Base-by-base conservation (phyloP, 2,797 vertebrate species). In the Anas acuta region DNA sequence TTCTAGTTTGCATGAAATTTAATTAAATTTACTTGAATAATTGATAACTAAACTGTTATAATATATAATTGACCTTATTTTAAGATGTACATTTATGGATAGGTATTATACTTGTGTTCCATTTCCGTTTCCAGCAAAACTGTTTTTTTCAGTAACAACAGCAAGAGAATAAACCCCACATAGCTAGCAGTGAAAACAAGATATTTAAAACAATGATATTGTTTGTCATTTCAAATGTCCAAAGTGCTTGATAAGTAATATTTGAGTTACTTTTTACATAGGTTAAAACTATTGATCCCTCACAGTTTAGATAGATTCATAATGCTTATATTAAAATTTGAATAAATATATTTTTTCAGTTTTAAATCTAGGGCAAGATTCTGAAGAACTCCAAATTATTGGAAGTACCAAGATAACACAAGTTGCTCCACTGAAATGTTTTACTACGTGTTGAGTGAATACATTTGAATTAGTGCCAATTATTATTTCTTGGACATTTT, bases 401-500 rank as follows among this genome's bases (percentile, higher is more conserved):
- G 83, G 16, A 75, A 79, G 11, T 49, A 85, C 8, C 22, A 51
- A 54, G 37, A 71, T 43, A 20, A 79, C 73, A 22, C 17, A 81
- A 79, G 11, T 14, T 57, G 39, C 21, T 90, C 19, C 45, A 89
- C 17, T 17, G 77, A 64, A 2, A 23, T 30, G 74, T 79, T 83
- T 65, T 2, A 3, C 23, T 61, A 45, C 57, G 72, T 82, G 20
- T 91, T 62, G 73, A 75, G 25, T 75, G 51, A 82, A 74, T 69
- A 57, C 17, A 37, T 61, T 45, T 7, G 25, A 95, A 88, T 51
- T 21, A 91, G 80, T 54, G 65, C 10, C 43, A 76, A 73, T 86
- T 60, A 78, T 32, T 92, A 92, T 71, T 84, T 57, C 45, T 72
- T 58, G 28, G 54, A 77, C 33, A 51, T 84, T 93, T 95, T 82